A percentile compares a stretch with the other conserved stretches of the same genome.
Evolutionary conservation across 2,888 invertebrate genomes (phyloP).

Genomic region (Flabesymbios commensalis): DNA sequence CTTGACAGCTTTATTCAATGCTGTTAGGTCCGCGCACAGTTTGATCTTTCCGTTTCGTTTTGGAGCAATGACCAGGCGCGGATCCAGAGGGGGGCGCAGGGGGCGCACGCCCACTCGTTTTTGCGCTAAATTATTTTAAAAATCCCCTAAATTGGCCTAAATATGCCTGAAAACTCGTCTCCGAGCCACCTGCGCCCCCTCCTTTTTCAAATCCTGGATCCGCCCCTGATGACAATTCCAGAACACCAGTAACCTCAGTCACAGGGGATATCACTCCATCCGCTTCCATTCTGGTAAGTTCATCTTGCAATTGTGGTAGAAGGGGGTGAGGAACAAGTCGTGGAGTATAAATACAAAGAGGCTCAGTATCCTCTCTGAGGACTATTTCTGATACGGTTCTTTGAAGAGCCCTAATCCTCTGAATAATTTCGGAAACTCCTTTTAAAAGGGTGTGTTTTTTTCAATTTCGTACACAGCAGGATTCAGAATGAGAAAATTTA

Average conservation of each 20-base stretch:
- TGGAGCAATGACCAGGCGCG: too few species aligned
- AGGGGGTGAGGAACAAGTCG: constrained; percentile 48
- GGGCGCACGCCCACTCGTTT: too few species aligned
- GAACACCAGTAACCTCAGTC: constrained; percentile 47
- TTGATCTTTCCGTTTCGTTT: constrained; percentile 29
- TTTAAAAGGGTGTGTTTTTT: background rate
- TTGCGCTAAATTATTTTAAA: too few species aligned
- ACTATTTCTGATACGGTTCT: background rate
- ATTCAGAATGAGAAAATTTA: background rate
- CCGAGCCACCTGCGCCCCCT: too few species aligned
- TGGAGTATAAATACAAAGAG: constrained; percentile 40
- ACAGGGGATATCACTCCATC: constrained; percentile 44
- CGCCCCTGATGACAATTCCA: constrained; percentile 49
- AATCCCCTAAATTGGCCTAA: too few species aligned
- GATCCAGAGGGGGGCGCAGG: too few species aligned
- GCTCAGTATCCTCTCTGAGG: constrained; percentile 33
- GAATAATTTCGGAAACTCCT: background rate
- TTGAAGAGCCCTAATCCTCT: constrained; percentile 1
- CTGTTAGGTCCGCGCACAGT: constrained; percentile 22
- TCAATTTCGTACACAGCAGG: background rate
- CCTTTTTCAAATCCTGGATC: too few species aligned
- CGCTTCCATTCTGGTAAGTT: constrained; percentile 41
- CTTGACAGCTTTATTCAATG: constrained; percentile 10
- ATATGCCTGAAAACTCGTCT: too few species aligned
- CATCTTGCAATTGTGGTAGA: constrained; percentile 39